Evolutionary conservation across 2,888 invertebrate species (phyloP).

Genomic region (Agelastica alni): DNA sequence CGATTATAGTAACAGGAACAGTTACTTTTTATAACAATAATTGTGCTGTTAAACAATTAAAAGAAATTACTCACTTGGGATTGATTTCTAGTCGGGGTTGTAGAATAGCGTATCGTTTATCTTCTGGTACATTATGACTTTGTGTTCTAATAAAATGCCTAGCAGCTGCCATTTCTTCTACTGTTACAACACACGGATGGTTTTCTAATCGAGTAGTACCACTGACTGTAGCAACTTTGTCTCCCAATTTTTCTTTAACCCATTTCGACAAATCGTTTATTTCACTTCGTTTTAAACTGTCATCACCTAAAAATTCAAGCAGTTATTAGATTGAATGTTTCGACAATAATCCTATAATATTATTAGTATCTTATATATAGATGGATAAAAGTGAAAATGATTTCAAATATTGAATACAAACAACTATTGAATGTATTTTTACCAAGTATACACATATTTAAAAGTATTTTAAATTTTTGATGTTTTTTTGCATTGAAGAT

Average conservation of each 20-base stretch:
- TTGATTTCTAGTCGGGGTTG: conserved; percentile 95
- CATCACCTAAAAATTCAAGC: conserved; percentile 60
- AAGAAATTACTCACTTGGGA: conserved; percentile 76
- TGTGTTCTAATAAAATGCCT: conserved; percentile 92
- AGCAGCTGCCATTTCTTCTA: conserved; percentile 96
- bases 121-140: conserved; percentile 79
- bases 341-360: no score
- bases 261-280: conserved; percentile 79
- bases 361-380: no score
- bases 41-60: no score
- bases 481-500: no score
- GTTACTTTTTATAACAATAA: no score
- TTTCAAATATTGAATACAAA: no score
- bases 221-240: conserved; percentile 82
- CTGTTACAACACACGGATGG: conserved; percentile 94
- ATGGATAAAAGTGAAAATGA: no score
- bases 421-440: no score
- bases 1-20: no score
- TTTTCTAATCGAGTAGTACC: conserved; percentile 82
- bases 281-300: conserved; percentile 73
- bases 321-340: no score
- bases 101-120: conserved; percentile 81
- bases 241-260: conserved; percentile 75
- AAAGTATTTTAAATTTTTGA: no score
- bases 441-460: no score